Evolutionary conservation across 2,113 vertebrate genomes (phyloP), one percentile per base, ranked within the genome.

Genomic region (Podilymbus podiceps): DNA sequence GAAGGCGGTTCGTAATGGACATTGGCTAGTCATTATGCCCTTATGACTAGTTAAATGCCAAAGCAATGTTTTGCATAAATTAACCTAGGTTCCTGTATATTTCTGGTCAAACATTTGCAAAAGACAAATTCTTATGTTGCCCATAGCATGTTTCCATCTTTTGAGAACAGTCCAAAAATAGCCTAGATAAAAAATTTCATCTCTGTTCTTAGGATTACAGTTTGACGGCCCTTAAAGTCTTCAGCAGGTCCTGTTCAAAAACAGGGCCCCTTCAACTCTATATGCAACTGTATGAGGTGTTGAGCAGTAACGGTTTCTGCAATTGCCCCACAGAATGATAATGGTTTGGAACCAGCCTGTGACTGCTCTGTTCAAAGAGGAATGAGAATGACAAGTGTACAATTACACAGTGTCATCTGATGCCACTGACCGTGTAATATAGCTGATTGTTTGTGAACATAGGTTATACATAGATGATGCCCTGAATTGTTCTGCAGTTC

Each of bases 121-220:
- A 76, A 56, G 9, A 77, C 74, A 69, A 76, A 63, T 31, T 67
- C 47, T 58, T 60, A 14, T 38, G 3, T 66, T 69, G 27, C 11
- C 33, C 11, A 23, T 16, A 40, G 4, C 2, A 25, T 12, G 4
- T n/a, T 86, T 6, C 15, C 0, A 0, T 91, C 24, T n/a, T 83
- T 77, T 71, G 21, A 67, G 12, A 88, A 35, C 3, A 77, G 33
- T 21, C 2, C 2, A 21, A 17, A 30, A 47, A 67, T 83, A 59
- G 63, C 7, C 7, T 85, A 53, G 13, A 22, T 30, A 6, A 53
- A 89, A 69, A 85, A 50, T 10, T 7, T 58, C 0, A 1, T 62
- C 20, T 77, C 28, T 60, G 15, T 22, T 86, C 2, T 58, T 60
- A 80, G 3, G n/a, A 44, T 68, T 64, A 25, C 81, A 84, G 64